Base-by-base conservation (phyloP, 1,140 invertebrate genomes). In the Pseudomyrmex dendroicus region DNA sequence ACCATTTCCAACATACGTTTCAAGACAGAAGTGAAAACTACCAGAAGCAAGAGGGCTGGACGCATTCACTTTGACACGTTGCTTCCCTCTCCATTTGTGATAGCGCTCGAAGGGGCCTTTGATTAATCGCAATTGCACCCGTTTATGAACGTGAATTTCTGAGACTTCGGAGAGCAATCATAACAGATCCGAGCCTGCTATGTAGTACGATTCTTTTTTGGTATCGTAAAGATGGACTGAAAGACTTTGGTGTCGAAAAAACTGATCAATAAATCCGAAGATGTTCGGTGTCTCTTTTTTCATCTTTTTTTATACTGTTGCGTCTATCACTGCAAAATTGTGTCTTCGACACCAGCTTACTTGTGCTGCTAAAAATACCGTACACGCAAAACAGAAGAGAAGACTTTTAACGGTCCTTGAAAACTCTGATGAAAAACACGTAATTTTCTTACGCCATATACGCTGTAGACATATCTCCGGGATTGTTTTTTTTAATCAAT, bases 21-120 rank as follows among this genome's bases (percentile, higher is more conserved):
- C 17, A 62, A 73, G 61, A 48, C 68, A 82, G 84, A 56, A 48
- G 67, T 63, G 22, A 54, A 78, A 66, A 88, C 85, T 67, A 56
- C 64, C 77, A n/a, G 20, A 54, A 70, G 76, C 68, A 64, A 62
- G 64, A 63, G 86, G 86, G 87, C 74, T 86, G 54, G 84, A 17
- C 84, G 76, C 15, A 52, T 35, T 35, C 4, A 59, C 82, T 85
- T 35, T 50, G 48, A 9, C 56, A 25, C 67, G 20, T 63, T 86
- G 22, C 64, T 89, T 64, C 82, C 74, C 74, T 74, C 54, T 82
- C 68, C 59, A 78, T 59, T 89, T 86, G 86, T 88, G 86, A 88
- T 89, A 76, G 63, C 59, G 82, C 74, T 86, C 82, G 72, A 85
- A 86, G 80, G 87, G 87, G 87, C 84, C 86, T 89, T 89, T 73